A percentile compares a stretch with the other conserved stretches of the same genome.
Evolutionary conservation across 2,888 invertebrate species (phyloP).

Genomic region (Callyntrura guangdongensis): DNA sequence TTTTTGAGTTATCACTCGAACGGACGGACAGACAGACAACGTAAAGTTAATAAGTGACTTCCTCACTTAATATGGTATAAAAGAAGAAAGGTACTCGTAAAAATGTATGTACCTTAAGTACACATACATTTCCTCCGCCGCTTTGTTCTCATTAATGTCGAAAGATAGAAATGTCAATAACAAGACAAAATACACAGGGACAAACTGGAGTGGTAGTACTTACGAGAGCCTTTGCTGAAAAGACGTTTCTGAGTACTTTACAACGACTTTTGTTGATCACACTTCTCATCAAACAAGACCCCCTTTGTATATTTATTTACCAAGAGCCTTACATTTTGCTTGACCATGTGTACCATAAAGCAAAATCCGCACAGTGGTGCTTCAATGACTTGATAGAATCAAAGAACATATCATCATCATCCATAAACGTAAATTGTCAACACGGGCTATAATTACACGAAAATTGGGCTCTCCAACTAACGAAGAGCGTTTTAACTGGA

Average conservation of each 20-base stretch:
- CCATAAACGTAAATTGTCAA: neutral
- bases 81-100: no score
- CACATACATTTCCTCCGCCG: neutral
- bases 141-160: neutral
- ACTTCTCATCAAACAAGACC: neutral
- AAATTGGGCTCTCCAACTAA: neutral
- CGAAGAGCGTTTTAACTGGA: neutral
- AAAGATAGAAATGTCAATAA: slow-evolving; percentile 1
- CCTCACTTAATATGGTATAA: no score
- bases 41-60: no score
- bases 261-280: neutral
- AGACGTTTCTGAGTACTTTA: neutral
- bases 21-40: no score
- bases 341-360: neutral
- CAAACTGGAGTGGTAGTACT: neutral
- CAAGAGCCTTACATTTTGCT: neutral
- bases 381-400: neutral
- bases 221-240: neutral
- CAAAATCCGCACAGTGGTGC: neutral
- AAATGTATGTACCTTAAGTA: neutral
- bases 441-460: neutral
- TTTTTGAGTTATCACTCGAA: no score
- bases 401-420: neutral
- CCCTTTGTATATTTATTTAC: neutral
- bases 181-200: neutral